phyloP scores from a whole-genome alignment of 2,797 vertebrate species.

The Apodemus agrarius region DNA sequence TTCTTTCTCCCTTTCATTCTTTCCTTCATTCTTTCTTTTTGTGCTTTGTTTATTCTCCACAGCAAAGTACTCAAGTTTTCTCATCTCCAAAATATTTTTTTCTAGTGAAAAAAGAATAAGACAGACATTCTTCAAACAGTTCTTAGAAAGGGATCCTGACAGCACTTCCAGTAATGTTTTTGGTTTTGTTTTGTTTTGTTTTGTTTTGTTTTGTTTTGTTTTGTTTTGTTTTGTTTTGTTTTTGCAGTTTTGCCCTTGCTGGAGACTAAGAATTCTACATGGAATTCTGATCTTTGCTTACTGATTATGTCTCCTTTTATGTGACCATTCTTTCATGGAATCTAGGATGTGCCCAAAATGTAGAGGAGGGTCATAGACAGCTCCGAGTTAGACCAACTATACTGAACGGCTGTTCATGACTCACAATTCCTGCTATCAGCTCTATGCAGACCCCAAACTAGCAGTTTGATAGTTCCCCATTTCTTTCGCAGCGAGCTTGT shows the following conservation, averaged over 20 bases:
- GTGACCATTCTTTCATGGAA: background rate
- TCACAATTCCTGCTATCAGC: background rate
- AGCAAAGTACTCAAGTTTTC: background rate
- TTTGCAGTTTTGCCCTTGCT: background rate
- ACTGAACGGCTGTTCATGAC: too few relatives aligned
- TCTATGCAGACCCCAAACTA: too few relatives aligned
- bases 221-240: too few relatives aligned
- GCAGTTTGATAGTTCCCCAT: background rate
- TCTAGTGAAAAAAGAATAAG: background rate
- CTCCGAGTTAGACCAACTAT: background rate
- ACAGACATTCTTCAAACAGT: background rate
- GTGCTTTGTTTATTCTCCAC: background rate
- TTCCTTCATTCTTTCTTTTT: background rate
- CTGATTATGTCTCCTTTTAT: background rate
- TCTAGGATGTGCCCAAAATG: background rate
- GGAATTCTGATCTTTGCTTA: background rate
- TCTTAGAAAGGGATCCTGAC: too few relatives aligned
- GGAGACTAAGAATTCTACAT: background rate
- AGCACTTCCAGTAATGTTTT: background rate
- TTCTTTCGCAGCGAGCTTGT: background rate
- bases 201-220: too few relatives aligned
- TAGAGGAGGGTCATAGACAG: background rate
- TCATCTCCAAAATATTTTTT: background rate
- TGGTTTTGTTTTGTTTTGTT: too few relatives aligned
- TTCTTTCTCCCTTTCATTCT: fast-evolving